Percentiles rank a stretch among this genome's conserved stretches.
Conservation (phyloP, 2,888 invertebrate genomes). For the Hydriomena furcata region DNA sequence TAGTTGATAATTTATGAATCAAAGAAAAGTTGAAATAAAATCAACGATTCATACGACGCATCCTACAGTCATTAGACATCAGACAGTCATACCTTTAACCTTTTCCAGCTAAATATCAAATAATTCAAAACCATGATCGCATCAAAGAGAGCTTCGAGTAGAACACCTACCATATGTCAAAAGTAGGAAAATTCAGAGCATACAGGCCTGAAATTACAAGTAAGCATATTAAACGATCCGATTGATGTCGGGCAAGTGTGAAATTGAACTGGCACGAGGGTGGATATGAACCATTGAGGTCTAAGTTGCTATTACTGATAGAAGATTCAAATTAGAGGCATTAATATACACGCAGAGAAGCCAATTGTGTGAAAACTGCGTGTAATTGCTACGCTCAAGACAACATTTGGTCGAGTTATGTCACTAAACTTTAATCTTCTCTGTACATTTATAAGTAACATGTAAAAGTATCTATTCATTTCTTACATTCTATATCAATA, state of each 20-base stretch:
- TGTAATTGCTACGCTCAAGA: background rate
- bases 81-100: no score
- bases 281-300: slow-evolving; percentile 33
- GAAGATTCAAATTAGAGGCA: slow-evolving; percentile 33
- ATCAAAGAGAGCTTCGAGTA: slow-evolving; percentile 21
- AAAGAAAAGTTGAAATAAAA: no score
- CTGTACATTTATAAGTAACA: background rate
- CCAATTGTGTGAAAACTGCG: slow-evolving; percentile 27
- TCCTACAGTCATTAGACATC: no score
- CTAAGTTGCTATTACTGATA: slow-evolving; percentile 33
- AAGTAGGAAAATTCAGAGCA: slow-evolving; percentile 18
- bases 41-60: no score
- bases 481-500: no score
- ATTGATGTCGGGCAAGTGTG: slow-evolving; percentile 48
- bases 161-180: slow-evolving; percentile 1
- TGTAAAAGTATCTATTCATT: no score
- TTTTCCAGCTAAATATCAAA: background rate
- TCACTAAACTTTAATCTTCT: background rate
- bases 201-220: slow-evolving; percentile 29
- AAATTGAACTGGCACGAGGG: slow-evolving; percentile 45
- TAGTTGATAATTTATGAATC: no score
- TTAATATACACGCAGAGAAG: slow-evolving; percentile 28
- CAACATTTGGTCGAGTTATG: background rate
- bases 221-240: slow-evolving; percentile 39
- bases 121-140: background rate